Evolutionary conservation across 2,113 vertebrate genomes (phyloP).

Genomic region (Anhinga anhinga): DNA sequence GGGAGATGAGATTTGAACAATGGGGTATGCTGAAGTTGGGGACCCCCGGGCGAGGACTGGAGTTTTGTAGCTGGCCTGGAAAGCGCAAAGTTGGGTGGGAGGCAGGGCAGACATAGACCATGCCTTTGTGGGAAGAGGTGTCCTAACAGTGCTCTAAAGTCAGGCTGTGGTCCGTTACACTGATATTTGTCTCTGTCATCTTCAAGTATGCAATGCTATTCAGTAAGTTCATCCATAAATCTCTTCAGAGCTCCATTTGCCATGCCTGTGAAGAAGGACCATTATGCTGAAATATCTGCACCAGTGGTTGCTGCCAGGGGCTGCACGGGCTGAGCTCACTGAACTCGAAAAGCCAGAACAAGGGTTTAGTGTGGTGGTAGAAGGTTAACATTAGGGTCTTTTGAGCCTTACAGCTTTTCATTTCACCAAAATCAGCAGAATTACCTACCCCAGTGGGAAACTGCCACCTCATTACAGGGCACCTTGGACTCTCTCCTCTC

Average conservation of each 20-base stretch:
- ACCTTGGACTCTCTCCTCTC: not conserved
- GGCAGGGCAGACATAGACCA: not conserved
- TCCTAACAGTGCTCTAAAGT: not conserved
- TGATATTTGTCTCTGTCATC: fast-evolving
- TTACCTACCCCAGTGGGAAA: not conserved
- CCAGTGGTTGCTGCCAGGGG: not conserved
- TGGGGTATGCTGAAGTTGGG: not conserved
- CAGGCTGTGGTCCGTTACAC: not conserved
- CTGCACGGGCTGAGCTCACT: not conserved
- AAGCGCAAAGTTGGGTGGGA: not conserved
- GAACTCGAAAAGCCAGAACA: not conserved
- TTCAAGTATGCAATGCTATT: not conserved
- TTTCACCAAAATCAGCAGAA: not conserved
- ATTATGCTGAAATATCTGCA: not conserved
- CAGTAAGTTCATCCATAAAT: fast-evolving
- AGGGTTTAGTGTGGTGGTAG: not conserved
- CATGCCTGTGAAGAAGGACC: not conserved
- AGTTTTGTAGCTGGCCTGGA: not conserved
- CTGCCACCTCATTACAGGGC: not conserved
- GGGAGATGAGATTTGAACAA: not conserved
- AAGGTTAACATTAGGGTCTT: not conserved
- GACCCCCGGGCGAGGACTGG: not conserved
- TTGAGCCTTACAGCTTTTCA: not conserved
- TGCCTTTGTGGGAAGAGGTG: not conserved
- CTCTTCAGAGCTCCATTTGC: not conserved